phyloP scores from a whole-genome alignment of 2,888 invertebrate genomes.

The Himalopsyche kuldschensis region DNA sequence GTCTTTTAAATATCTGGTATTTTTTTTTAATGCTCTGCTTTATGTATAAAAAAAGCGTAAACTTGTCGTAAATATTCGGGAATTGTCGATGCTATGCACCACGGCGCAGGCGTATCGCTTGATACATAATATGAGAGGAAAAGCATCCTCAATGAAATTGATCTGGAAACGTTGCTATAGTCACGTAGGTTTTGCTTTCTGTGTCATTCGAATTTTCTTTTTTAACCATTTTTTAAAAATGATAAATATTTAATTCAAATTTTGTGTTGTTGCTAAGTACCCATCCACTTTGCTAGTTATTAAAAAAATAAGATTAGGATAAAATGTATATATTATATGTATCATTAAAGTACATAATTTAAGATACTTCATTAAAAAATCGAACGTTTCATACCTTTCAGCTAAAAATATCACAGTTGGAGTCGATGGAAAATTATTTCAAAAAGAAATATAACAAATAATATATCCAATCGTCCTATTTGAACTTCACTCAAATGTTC shows the following conservation, averaged over 20 bases:
- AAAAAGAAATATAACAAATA: constrained; percentile 2
- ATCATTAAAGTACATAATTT: background rate
- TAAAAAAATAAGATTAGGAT: background rate
- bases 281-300: background rate
- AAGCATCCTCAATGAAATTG: background rate
- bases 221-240: background rate
- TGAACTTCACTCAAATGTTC: background rate
- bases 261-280: background rate
- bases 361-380: constrained; percentile 18
- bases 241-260: background rate
- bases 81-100: background rate
- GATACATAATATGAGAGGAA: background rate
- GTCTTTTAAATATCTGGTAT: no score
- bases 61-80: background rate
- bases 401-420: constrained; percentile 20
- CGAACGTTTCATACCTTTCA: constrained; percentile 17
- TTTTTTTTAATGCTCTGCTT: no score
- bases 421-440: background rate
- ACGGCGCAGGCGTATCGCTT: background rate
- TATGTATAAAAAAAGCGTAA: background rate
- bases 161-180: constrained; percentile 8
- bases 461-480: background rate
- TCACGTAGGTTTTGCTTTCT: constrained; percentile 23
- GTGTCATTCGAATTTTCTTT: constrained; percentile 5
- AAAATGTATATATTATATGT: background rate